Evolutionary conservation across 2,113 vertebrate species (phyloP).

Genomic region (Phrynosoma blainvillii): DNA sequence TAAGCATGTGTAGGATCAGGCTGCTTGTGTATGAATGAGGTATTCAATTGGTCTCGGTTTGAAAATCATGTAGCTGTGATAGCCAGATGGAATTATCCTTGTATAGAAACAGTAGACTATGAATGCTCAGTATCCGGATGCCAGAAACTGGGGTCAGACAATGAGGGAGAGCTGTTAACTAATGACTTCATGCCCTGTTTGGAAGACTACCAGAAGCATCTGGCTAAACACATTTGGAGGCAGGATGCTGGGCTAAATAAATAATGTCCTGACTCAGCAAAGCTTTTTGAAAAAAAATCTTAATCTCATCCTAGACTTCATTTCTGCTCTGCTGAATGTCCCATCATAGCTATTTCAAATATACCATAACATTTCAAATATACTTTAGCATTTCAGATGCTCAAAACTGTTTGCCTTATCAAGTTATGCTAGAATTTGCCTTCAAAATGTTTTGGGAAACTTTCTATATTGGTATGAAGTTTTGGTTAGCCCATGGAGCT

Average conservation of each 20-base stretch:
- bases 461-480: not conserved
- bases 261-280: not conserved
- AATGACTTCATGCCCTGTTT: not conserved
- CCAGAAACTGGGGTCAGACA: not conserved
- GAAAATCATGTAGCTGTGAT: not conserved
- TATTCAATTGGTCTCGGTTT: not conserved
- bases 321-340: not conserved
- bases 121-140: not conserved
- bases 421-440: not conserved
- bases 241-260: not conserved
- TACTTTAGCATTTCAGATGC: not conserved
- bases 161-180: not conserved
- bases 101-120: not conserved
- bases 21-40: not conserved
- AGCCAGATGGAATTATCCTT: not conserved
- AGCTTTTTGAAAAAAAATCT: not conserved
- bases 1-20: not conserved
- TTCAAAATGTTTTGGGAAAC: not conserved
- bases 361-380: not conserved
- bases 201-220: not conserved
- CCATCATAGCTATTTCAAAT: slow-evolving; percentile 3
- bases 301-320: not conserved
- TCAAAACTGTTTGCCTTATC: not conserved
- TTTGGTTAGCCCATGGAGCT: not conserved
- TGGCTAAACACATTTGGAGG: not conserved